Base-by-base conservation (phyloP, 2,888 invertebrate genomes). In the Leptinotarsa rubiginosa region DNA sequence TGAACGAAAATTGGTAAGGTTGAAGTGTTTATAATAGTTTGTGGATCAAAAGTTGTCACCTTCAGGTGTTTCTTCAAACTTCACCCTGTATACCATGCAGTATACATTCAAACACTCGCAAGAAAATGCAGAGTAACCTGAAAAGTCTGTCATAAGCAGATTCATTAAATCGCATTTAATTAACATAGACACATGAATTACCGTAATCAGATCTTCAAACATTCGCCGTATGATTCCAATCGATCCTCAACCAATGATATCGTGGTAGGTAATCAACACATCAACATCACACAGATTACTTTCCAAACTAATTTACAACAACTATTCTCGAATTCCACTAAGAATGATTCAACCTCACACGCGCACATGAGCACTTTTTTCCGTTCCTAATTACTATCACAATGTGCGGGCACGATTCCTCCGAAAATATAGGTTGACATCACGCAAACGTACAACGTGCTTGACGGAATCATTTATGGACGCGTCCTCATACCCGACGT, bases 401-500 rank as follows among this genome's bases (percentile, higher is more conserved):
- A 31, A 62, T 62, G 62, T 62, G 62, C 31, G 62, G 62, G 41
- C 62, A n/a, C 62, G 16, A 4, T 13, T n/a, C 31, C 10, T 10
- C 41, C 62, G 52, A 31, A 70, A 70, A 70, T 70, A 47, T 70
- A 64, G 70, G 70, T 65, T 64, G 64, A 62, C 62, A n/a, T 62
- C 72, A 76, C 78, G 73, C 64, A 67, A 41, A 68, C 75, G 54
- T 74, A 59, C 31, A 69, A 75, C 62, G 64, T 50, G 64, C 41
- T 70, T 70, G 69, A 65, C 70, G 74, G 62, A 75, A 65, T 71
- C 75, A 78, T 78, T 81, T 81, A 76, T 73, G 70, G 77, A 78
- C 79, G 80, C 81, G 79, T 81, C 79, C 77, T 80, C 75, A 78
- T 79, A 78, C 80, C 78, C 78, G 79, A 79, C 81, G 79, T 78